Evolutionary conservation across 2,113 vertebrate genomes (phyloP).

Genomic region (Leucopsar rothschildi): DNA sequence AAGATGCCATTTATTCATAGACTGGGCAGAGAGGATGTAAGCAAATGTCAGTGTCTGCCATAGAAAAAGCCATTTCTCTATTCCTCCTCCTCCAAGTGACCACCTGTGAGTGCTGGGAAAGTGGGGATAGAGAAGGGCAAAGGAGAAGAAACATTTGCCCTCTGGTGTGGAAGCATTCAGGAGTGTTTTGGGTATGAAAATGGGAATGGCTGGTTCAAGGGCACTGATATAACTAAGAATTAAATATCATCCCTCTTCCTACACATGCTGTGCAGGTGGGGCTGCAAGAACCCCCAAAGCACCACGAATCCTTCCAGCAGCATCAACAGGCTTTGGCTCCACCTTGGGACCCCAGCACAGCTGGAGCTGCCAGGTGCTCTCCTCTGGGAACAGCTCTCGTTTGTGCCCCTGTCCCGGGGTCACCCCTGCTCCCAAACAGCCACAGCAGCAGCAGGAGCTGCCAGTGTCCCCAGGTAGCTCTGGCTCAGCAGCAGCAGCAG

Average conservation of each 20-base stretch:
- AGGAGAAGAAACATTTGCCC: background rate
- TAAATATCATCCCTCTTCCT: background rate
- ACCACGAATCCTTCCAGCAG: background rate
- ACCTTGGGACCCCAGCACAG: background rate
- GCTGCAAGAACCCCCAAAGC: background rate
- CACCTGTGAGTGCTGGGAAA: background rate
- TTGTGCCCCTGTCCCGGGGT: background rate
- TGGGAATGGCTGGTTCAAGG: background rate
- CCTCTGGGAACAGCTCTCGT: background rate
- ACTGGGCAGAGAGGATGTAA: background rate
- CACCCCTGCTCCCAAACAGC: background rate
- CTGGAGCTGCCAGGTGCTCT: background rate
- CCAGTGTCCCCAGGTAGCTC: background rate
- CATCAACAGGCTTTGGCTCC: background rate
- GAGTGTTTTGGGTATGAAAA: background rate
- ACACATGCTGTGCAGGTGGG: fast-evolving
- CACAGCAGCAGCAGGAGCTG: background rate
- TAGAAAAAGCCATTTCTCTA: background rate
- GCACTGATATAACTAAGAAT: background rate
- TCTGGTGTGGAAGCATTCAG: background rate
- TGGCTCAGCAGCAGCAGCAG: background rate
- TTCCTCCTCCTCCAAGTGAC: background rate
- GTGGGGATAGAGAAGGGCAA: background rate
- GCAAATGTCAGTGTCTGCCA: background rate
- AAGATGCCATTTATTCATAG: background rate